These are phyloP conservation scores for Dasyprocta punctata DNA, from an alignment of 2,113 vertebrate genomes.

Conservation along the genomic window DNA sequence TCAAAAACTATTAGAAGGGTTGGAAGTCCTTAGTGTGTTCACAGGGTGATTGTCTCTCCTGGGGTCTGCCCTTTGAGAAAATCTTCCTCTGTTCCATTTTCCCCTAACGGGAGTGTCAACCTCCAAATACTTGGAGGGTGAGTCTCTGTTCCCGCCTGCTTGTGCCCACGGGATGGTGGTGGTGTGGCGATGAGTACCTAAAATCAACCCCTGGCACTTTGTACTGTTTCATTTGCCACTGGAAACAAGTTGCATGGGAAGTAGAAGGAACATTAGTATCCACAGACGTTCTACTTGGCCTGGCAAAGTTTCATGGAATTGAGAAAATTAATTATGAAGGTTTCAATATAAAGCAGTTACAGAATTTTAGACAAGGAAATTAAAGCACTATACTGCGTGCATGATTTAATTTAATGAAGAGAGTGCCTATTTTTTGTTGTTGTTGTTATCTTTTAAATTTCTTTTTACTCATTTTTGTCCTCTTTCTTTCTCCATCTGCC, in stretches of 20 bases:
- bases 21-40: neutral
- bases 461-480: neutral
- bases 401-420: constrained; percentile 41
- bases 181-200: neutral
- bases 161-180: neutral
- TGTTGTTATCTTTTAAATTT: constrained; percentile 28
- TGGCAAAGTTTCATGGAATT: neutral
- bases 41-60: neutral
- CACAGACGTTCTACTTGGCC: neutral
- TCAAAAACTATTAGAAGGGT: neutral
- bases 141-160: neutral
- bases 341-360: constrained; percentile 1
- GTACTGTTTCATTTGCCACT: neutral
- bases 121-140: neutral
- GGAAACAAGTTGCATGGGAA: neutral
- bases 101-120: neutral
- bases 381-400: constrained; percentile 44
- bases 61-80: neutral
- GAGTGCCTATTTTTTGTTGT: neutral
- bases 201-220: neutral
- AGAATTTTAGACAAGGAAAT: constrained; percentile 60
- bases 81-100: neutral
- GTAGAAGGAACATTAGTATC: neutral
- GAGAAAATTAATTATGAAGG: neutral
- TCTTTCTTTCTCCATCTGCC: too few relatives aligned